Conservation (phyloP, 2,797 vertebrate species). For the Protosalanx chinensis region DNA sequence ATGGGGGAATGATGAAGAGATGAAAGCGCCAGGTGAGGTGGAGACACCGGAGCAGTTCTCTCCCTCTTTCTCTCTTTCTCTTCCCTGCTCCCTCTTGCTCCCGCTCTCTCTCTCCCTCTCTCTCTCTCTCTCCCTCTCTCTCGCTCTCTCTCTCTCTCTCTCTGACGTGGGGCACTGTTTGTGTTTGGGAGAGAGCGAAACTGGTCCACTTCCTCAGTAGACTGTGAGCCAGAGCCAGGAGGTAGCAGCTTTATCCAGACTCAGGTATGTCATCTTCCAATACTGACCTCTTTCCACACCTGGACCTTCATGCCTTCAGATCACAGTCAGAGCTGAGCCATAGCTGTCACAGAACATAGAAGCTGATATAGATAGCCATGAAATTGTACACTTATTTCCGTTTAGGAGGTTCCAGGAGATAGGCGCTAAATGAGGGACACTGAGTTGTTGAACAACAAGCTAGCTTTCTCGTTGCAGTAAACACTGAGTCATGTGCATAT, state of each 20-base stretch:
- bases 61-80: slow-evolving; percentile 39
- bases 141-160: slow-evolving; percentile 35
- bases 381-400: neutral
- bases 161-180: slow-evolving; percentile 38
- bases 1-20: slow-evolving; percentile 56
- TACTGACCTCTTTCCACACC: slow-evolving; percentile 22
- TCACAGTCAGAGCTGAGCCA: neutral
- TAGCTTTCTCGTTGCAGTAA: slow-evolving; percentile 57
- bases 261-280: slow-evolving; percentile 67
- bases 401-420: neutral
- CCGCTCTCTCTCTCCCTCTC: slow-evolving; percentile 40
- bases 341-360: neutral
- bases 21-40: slow-evolving; percentile 78
- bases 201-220: slow-evolving; percentile 59
- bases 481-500: slow-evolving; percentile 68
- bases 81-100: slow-evolving; percentile 19
- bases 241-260: slow-evolving; percentile 57
- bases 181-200: slow-evolving; percentile 52
- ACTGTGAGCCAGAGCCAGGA: slow-evolving; percentile 59
- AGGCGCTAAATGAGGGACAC: neutral
- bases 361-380: neutral
- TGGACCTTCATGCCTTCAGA: neutral
- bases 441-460: slow-evolving; percentile 57
- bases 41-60: slow-evolving; percentile 62
- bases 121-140: slow-evolving; percentile 19